phyloP scores from a whole-genome alignment of 2,113 vertebrate species.

The Amphiprion percula region DNA sequence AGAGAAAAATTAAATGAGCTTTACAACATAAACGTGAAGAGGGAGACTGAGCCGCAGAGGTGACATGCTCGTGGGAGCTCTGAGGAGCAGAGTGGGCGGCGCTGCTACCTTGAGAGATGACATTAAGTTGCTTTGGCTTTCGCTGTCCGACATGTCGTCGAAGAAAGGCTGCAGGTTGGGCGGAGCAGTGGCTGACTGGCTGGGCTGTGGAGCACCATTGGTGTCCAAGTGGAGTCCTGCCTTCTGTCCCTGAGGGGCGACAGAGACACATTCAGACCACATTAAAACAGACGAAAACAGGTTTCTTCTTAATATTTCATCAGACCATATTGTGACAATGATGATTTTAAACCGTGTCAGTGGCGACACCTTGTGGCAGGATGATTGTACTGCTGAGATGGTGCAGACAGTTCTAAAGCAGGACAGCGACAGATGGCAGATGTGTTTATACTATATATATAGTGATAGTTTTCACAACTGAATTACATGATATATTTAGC shows the following conservation, averaged over 20 bases:
- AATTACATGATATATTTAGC: not conserved
- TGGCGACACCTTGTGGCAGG: constrained; percentile 54
- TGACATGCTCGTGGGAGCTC: constrained; percentile 1
- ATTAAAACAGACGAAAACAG: not conserved
- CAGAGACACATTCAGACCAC: not conserved
- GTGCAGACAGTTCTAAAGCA: not conserved
- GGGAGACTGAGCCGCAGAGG: constrained; percentile 5
- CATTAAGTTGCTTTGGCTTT: constrained; percentile 75
- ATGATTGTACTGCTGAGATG: constrained; percentile 3
- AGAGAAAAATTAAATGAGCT: constrained; percentile 36
- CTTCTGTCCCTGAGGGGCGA: constrained; percentile 75
- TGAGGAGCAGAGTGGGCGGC: rapidly evolving
- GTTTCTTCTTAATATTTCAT: not conserved
- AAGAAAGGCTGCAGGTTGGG: constrained; percentile 84
- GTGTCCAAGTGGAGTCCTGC: constrained; percentile 74
- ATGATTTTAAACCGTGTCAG: not conserved
- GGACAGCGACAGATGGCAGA: not conserved
- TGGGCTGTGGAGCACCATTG: constrained; percentile 60
- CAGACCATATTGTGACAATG: not conserved
- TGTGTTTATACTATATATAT: not conserved
- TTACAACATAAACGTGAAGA: not conserved
- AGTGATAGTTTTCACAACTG: not conserved
- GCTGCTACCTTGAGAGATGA: constrained; percentile 78
- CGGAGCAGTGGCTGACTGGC: constrained; percentile 76
- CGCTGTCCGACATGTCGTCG: constrained; percentile 70